Base-by-base conservation (phyloP, 2,888 invertebrate species). In the Halocaridina rubra region DNA sequence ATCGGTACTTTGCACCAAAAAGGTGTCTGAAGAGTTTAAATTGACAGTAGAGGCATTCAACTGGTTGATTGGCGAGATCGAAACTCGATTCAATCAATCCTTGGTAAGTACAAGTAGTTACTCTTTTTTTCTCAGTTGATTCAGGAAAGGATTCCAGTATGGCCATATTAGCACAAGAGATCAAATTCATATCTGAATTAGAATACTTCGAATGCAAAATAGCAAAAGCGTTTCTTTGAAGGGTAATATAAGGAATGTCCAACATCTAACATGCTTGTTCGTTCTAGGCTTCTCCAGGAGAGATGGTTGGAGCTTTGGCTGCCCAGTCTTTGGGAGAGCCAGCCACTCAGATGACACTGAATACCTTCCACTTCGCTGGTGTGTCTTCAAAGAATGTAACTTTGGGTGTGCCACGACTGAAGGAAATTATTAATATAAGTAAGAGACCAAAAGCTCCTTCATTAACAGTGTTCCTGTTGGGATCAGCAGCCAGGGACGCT, bases 291-390 rank as follows among this genome's bases (percentile, higher is more conserved):
- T 92, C 93, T 88, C 99, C 99, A 0, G 99, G 99, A 79, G 99
- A 99, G 92, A 99, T 99, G 99, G 99, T 99, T 1, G 99, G 99
- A 13, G 98, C 99, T 0, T 92, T 99, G 89, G 99, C 99, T 74
- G 99, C 99, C 1, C 99, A 99, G 92, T 98, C 97, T 88, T 94
- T 99, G 29, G 99, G 99, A 90, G 99, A 99, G 91, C 99, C 99
- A 8, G 99, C 99, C 89, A 99, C 99, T 86, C 98, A 99, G 93
- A 98, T 98, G 98, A 98, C 98, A 91, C 92, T 99, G 91, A 99
- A 99, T 92, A 99, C 99, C 93, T 99, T 99, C 95, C 99, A 99
- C 93, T 99, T 98, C 92, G 99, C 99, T 92, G 99, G 99, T 93
- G 99, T 99, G 90, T 99, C 99, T 0, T 99, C 99, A 79, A 99